Base-by-base conservation (phyloP, 64 coral and sea anemone genomes). In the Platygyra sinensis region DNA sequence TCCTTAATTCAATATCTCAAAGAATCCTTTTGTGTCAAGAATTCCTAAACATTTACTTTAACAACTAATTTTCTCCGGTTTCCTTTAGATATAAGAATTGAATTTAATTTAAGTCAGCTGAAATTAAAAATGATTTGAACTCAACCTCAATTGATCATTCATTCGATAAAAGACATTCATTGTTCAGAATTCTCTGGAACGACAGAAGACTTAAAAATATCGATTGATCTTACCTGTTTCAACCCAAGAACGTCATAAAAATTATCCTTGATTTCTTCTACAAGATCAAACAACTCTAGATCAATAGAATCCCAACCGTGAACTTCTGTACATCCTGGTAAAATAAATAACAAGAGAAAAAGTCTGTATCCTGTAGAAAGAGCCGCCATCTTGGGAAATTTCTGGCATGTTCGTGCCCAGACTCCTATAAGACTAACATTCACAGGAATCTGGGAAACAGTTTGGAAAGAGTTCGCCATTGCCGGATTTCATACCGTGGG, bases 261-360 rank as follows among this genome's bases (percentile, higher is more conserved):
- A 93, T 99, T 99, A 77, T 88, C 94, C 61, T 95, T 99, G 60
- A 96, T 73, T 90, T 99, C 97, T 85, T 99, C 97, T 14, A 99
- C 97, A 63, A 99, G 79, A 31, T 99, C 97, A 91, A 99, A 99
- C 16, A 99, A 86, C 86, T 99, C 97, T 28, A 99, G 79, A 85
- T 99, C 97, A 69, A 99, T 85, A 57, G 90, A 81, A 69, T 99
- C 97, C 97, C 97, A 99, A n/a, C 91, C 87, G 30, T 87, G 52
- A 62, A 96, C 95, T 16, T 50, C 15, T 25, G 72, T n/a, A 62
- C 80, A 67, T 17, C 63, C 32, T 28, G 59, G 67, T 19, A 96
- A 30, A 24, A 96, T 72, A 62, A 96, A 50, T 5, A 88, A 71
- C 15, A 88, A 32, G 6, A 93, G 51, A 73, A 87, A 78, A 94